Evolutionary conservation across 2,113 vertebrate species (phyloP).

Genomic region (Eulemur rufifrons): DNA sequence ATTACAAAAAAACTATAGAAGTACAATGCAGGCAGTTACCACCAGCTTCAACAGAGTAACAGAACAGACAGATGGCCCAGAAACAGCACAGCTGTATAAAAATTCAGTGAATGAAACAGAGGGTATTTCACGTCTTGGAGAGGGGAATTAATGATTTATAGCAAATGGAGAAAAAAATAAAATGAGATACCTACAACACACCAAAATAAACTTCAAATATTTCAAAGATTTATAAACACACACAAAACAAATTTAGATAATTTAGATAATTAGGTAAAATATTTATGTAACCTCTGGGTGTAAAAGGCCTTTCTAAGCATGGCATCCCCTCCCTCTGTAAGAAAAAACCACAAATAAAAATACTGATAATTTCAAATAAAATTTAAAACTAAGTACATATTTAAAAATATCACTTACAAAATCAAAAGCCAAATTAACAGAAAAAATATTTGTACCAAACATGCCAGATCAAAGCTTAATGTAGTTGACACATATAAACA

Average conservation of each 20-base stretch:
- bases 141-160: not conserved
- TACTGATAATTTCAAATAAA: not conserved
- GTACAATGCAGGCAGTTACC: not conserved
- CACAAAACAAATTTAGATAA: not conserved
- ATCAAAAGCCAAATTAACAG: constrained; percentile 4
- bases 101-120: not conserved
- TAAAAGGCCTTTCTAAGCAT: not conserved
- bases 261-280: not conserved
- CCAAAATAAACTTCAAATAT: not conserved
- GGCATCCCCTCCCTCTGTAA: not conserved
- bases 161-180: not conserved
- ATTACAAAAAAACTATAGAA: not conserved
- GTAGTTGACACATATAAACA: not conserved
- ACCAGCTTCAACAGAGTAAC: not conserved
- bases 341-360: constrained; percentile 1
- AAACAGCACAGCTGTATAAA: not conserved
- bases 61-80: not conserved
- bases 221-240: not conserved
- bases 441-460: not conserved
- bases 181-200: not conserved
- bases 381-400: not conserved
- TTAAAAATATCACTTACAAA: constrained; percentile 7
- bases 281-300: not conserved
- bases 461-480: not conserved
- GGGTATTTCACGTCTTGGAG: not conserved